Base-by-base conservation (phyloP, 53 echinoderm and acorn worm genomes). In the Crossaster papposus region DNA sequence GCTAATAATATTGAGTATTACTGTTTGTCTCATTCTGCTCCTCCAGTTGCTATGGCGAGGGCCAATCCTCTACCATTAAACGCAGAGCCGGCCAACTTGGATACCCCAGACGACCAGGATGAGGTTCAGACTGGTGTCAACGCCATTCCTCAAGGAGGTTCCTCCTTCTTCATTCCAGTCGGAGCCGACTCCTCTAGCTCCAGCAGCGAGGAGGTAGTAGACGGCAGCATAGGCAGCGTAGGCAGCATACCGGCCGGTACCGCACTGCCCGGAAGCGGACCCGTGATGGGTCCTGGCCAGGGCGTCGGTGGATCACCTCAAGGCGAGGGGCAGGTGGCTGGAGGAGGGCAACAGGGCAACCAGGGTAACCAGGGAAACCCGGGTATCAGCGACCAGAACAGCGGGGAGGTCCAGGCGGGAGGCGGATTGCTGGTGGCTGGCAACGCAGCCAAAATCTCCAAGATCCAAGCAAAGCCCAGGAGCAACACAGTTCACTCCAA, bases 41-140 rank as follows among this genome's bases (percentile, higher is more conserved):
- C 1, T 82, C 34, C 18, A 85, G 85, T 72, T 72, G 85, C 51
- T 20, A 23, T 85, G 85, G 77, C 63, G 26, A 75, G 18, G 77
- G 75, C 63, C 75, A 17, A 24, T 35, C 86, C 75, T 14, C 3
- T 82, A 26, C 65, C 65, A 64, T 64, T 82, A 8, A 36, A 36
- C 77, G 34, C 34, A 23, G 55, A 30, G 24, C 75, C 87, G 7
- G 75, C 37, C 36, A 75, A 55, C 23, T 13, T 87, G 34, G 87
- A 87, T 63, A 87, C 87, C 26, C 87, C 87, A n/a, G 87, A 87
- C 51, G 85, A 85, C 54, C 85, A 85, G 34, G 85, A 85, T 34
- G 87, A 22, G 0, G 86, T 3, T 36, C 54, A 34, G 55, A 65
- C 64, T 32, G 85, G 73, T 13, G 30, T 1, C 53, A 54, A 74